Percentiles rank a stretch among this genome's conserved stretches.
phyloP scores from a whole-genome alignment of 2,888 invertebrate species.

The Sesamia inferens region DNA sequence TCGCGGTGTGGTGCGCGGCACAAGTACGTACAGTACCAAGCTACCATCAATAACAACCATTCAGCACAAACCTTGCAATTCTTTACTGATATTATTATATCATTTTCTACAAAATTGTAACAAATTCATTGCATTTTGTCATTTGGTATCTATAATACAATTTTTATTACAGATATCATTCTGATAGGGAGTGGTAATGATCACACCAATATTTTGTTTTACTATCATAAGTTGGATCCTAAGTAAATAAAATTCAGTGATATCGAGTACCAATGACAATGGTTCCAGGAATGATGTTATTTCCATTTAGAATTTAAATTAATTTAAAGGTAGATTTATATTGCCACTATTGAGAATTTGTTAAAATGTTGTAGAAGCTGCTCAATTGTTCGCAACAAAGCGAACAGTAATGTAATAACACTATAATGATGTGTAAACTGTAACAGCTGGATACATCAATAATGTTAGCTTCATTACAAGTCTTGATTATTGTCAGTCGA shows the following conservation, averaged over 20 bases:
- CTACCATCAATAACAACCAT: slow-evolving; percentile 53
- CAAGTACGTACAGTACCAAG: slow-evolving; percentile 47
- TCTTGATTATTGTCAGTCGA: slow-evolving; percentile 53
- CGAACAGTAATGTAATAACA: slow-evolving; percentile 33
- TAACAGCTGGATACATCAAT: slow-evolving; percentile 19
- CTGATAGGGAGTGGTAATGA: background rate
- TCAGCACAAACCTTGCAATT: slow-evolving; percentile 43
- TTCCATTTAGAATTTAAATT: background rate
- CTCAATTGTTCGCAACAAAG: slow-evolving; percentile 19
- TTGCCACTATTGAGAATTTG: background rate
- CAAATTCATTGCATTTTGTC: background rate
- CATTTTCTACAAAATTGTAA: slow-evolving; percentile 34
- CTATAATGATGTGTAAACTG: slow-evolving; percentile 33
- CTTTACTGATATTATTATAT: slow-evolving; percentile 22
- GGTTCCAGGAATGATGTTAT: background rate
- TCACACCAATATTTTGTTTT: background rate
- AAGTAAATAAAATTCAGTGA: background rate
- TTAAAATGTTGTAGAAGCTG: slow-evolving; percentile 38
- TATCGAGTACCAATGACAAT: too few species aligned
- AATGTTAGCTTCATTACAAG: slow-evolving; percentile 48
- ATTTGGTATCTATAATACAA: slow-evolving; percentile 1
- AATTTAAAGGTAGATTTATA: background rate
- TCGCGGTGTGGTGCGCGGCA: slow-evolving; percentile 55
- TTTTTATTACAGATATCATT: background rate
- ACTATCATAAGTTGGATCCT: background rate